Evolutionary conservation across 2,113 vertebrate species (phyloP), one percentile per base, ranked within the genome.

Genomic region (Galeopterus variegatus): DNA sequence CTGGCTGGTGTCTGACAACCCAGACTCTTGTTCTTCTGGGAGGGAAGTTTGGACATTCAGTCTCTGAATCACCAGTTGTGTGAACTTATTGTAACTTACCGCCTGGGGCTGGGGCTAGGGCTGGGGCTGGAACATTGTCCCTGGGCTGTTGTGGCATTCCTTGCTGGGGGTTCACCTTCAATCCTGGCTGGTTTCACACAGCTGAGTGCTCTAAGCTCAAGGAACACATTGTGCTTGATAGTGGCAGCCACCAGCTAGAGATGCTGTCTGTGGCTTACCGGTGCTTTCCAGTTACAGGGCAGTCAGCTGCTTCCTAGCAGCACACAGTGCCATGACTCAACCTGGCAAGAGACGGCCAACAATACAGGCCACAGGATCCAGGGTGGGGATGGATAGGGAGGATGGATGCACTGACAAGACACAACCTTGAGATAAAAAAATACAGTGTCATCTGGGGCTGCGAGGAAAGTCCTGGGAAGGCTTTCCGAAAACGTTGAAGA

Each of bases 341-440:
- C n/a, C 18, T 76, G 45, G 54, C 11, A 77, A 48, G 36, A 93
- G 62, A 73, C 4, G 12, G 75, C 14, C 31, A 45, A 26, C 2
- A 83, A 48, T 8, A 50, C 19, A 21, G 58, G 8, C 13, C 26
- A 45, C 2, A 64, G 14, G 5, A 26, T 33, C 18, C 28, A 62
- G 10, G 50, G 26, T 8, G 33, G 50, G 3, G 18, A 15, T 52
- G 36, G 31, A 5, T 3, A 12, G 19, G 4, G 15, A 94, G 28
- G 13, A 7, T 8, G 62, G 24, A 82, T 12, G 15, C 0, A 6
- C 1, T 33, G 17, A 23, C 6, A 18, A 18, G 3, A 8, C 6
- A 36, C 52, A 93, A 8, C 6, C 36, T 83, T 84, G 45, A 90
- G 13, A 48, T 64, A 84, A 69, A 69, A 72, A 60, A 72, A 60